Conservation (phyloP, 2,888 invertebrate species). For the Marronus borbonicus region DNA sequence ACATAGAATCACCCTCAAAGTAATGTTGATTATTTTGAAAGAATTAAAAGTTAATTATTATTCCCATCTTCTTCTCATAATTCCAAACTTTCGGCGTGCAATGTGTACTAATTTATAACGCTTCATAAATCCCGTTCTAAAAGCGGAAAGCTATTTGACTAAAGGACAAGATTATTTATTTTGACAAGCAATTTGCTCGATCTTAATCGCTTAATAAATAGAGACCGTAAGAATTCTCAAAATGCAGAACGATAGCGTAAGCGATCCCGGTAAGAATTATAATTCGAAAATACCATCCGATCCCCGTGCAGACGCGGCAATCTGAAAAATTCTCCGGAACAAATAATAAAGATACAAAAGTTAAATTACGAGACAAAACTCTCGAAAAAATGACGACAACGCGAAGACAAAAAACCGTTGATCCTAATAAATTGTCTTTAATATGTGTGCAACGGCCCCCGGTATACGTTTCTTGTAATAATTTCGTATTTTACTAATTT, state of each 20-base stretch:
- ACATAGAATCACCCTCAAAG: no score
- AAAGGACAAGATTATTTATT: no score
- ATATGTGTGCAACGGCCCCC: constrained; percentile 44
- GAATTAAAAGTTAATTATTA: no score
- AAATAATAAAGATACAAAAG: constrained; percentile 1
- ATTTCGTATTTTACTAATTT: constrained; percentile 51
- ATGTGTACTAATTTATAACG: no score
- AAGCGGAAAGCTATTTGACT: no score
- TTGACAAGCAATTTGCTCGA: no score
- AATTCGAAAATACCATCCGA: constrained; percentile 22
- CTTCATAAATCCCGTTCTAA: no score
- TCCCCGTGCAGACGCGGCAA: not conserved
- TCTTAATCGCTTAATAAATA: no score
- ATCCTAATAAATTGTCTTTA: constrained; percentile 52
- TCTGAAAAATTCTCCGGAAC: constrained; percentile 15
- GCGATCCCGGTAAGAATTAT: constrained; percentile 1
- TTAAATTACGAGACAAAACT: constrained; percentile 18
- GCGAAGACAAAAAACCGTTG: constrained; percentile 21
- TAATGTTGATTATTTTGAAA: no score
- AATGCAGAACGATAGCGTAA: not conserved
- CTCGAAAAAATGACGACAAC: constrained; percentile 20
- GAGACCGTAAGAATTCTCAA: not conserved
- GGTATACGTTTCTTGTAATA: constrained; percentile 26
- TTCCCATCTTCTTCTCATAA: no score
- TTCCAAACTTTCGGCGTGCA: no score